phyloP scores from a whole-genome alignment of 2,113 vertebrate species.

The Isichthys henryi region DNA sequence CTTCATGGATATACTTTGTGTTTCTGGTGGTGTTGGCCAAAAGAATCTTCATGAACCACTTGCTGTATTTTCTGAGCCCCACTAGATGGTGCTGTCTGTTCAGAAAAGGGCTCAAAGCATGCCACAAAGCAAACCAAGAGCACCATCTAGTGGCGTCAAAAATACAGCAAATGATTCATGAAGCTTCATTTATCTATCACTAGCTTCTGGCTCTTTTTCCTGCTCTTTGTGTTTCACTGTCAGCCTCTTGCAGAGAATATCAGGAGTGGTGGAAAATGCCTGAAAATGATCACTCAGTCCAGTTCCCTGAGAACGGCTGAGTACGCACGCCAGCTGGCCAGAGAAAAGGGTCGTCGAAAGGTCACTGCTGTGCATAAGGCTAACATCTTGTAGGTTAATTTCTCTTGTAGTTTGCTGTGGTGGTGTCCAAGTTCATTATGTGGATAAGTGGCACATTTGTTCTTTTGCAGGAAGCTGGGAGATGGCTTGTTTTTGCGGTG shows the following conservation, averaged over 20 bases:
- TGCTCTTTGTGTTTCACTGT: not conserved
- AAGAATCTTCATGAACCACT: not conserved
- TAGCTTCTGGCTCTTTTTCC: not conserved
- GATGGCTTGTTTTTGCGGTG: conserved; percentile 76
- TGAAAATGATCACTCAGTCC: conserved; percentile 74
- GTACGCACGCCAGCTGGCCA: conserved; percentile 65
- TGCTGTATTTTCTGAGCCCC: not conserved
- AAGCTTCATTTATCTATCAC: not conserved
- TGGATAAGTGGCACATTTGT: not conserved
- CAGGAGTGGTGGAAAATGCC: conserved; percentile 72
- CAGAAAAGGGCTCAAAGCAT: not conserved
- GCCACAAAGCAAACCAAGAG: not conserved
- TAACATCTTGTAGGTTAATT: conserved; percentile 67
- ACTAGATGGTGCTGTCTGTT: not conserved
- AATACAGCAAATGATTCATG: not conserved
- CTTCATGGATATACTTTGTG: conserved; percentile 35
- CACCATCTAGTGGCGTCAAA: not conserved
- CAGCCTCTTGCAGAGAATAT: conserved; percentile 52
- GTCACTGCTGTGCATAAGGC: conserved; percentile 78
- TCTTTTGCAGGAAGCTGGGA: conserved; percentile 66
- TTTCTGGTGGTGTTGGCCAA: not conserved
- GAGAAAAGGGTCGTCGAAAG: conserved; percentile 57
- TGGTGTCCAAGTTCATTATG: not conserved
- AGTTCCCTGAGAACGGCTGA: conserved; percentile 71
- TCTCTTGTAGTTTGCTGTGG: not conserved